Evolutionary conservation across 2,888 invertebrate species (phyloP).

Genomic region (Shargacucullia verbasci): DNA sequence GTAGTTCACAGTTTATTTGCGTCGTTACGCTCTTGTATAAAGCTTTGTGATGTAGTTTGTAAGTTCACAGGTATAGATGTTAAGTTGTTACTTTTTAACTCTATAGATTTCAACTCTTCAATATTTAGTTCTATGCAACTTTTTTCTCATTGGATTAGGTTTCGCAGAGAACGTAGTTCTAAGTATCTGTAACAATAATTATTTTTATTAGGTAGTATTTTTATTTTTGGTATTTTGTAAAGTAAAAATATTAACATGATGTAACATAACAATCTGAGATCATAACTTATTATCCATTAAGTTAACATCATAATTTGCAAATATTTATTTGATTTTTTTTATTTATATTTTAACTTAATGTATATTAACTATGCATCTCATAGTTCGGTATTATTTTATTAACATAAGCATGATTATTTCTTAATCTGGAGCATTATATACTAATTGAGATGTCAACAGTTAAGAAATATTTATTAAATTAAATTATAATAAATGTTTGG

Average conservation of each 20-base stretch:
- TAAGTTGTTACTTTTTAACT: slow-evolving; percentile 41
- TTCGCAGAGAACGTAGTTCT: slow-evolving; percentile 24
- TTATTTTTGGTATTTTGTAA: slow-evolving; percentile 53
- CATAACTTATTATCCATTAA: slow-evolving; percentile 67
- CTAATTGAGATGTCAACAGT: slow-evolving; percentile 35
- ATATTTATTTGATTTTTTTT: no score
- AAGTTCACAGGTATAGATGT: slow-evolving; percentile 56
- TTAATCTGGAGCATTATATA: slow-evolving; percentile 36
- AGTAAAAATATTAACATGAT: slow-evolving; percentile 64
- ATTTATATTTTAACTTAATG: slow-evolving; percentile 60
- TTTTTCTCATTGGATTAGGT: slow-evolving; percentile 40
- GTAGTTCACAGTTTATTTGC: slow-evolving; percentile 80
- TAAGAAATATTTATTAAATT: background rate
- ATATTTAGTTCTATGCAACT: slow-evolving; percentile 19
- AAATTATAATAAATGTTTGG: no score
- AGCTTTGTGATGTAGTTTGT: slow-evolving; percentile 68
- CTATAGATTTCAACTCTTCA: slow-evolving; percentile 4
- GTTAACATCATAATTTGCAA: slow-evolving; percentile 41
- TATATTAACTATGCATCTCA: slow-evolving; percentile 58
- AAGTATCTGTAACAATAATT: slow-evolving; percentile 16
- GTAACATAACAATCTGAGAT: slow-evolving; percentile 56
- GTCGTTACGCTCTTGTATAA: slow-evolving; percentile 77
- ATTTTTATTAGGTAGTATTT: slow-evolving; percentile 33
- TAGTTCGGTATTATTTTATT: slow-evolving; percentile 42
- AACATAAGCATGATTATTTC: slow-evolving; percentile 55